Evolutionary conservation across 1,140 invertebrate genomes (phyloP).

Genomic region (Trachymyrmex cornetzi): DNA sequence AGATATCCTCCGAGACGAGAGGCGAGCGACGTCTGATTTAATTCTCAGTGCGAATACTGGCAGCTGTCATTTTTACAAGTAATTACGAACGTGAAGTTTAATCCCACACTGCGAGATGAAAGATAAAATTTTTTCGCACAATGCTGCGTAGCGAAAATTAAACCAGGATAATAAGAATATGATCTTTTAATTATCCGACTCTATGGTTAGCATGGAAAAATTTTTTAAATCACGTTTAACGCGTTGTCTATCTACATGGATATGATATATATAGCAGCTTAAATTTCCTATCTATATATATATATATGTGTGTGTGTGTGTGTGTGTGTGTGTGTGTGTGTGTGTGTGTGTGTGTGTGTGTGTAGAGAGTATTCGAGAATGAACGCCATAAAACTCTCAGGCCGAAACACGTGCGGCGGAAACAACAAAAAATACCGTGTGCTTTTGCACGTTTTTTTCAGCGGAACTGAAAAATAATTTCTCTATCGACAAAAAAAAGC

Average conservation of each 20-base stretch:
- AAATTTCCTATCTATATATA: neutral
- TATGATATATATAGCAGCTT: neutral
- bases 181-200: conserved; percentile 52
- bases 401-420: conserved; percentile 19
- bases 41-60: conserved; percentile 48
- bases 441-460: conserved; percentile 42
- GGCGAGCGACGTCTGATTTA: conserved; percentile 51
- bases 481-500: conserved; percentile 49
- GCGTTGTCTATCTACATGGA: neutral
- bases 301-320: neutral
- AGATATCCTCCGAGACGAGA: conserved; percentile 39
- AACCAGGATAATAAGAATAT: conserved; percentile 43
- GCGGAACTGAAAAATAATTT: conserved; percentile 49
- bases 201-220: conserved; percentile 6
- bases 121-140: conserved; percentile 27
- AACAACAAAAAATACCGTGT: conserved; percentile 51
- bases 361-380: conserved; percentile 18
- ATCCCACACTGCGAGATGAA: neutral
- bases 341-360: neutral
- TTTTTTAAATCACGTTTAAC: neutral
- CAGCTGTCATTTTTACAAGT: conserved; percentile 59
- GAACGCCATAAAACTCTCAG: conserved; percentile 43
- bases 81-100: conserved; percentile 56
- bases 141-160: conserved; percentile 12
- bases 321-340: too few species aligned